phyloP scores from a whole-genome alignment of 2,888 invertebrate species.

The Platerodrilus igneus region DNA sequence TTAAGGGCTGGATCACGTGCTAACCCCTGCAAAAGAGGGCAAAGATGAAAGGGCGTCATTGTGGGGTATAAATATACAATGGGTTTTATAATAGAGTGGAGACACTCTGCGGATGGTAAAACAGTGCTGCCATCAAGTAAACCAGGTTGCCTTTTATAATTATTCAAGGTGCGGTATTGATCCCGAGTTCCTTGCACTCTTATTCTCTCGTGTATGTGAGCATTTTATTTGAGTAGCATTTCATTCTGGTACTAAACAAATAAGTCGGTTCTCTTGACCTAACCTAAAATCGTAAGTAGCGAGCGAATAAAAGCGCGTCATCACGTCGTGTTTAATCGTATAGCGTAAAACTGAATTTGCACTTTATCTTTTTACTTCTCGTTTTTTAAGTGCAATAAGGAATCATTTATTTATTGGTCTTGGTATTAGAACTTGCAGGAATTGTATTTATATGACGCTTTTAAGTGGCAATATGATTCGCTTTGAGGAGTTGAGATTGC shows the following conservation, averaged over 20 bases:
- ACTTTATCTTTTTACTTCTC: too few species aligned
- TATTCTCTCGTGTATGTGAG: constrained; percentile 35
- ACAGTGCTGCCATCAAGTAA: constrained; percentile 39
- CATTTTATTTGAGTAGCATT: constrained; percentile 32
- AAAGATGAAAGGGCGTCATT: constrained; percentile 14
- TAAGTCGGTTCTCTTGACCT: constrained; percentile 31
- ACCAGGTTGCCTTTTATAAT: constrained; percentile 47
- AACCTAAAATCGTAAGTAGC: too few species aligned
- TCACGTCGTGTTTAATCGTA: too few species aligned
- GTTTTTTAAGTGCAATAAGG: too few species aligned
- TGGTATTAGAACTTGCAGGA: too few species aligned
- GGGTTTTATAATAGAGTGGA: constrained; percentile 24
- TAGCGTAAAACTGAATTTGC: too few species aligned
- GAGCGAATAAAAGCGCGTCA: too few species aligned
- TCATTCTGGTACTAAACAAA: constrained; percentile 29
- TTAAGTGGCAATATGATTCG: too few species aligned
- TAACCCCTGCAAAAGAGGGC: neutral
- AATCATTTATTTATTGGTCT: too few species aligned
- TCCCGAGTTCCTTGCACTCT: constrained; percentile 44
- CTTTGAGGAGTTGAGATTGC: too few species aligned
- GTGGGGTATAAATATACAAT: constrained; percentile 20
- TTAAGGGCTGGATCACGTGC: neutral
- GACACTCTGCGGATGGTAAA: constrained; percentile 38
- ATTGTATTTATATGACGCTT: too few species aligned
- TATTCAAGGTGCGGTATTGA: constrained; percentile 48